A percentile compares a stretch with the other conserved stretches of the same genome.
Conservation (phyloP, 30 jellyfish, hydroid and myxozoan genomes). For the Thelohanellus kitauei region DNA sequence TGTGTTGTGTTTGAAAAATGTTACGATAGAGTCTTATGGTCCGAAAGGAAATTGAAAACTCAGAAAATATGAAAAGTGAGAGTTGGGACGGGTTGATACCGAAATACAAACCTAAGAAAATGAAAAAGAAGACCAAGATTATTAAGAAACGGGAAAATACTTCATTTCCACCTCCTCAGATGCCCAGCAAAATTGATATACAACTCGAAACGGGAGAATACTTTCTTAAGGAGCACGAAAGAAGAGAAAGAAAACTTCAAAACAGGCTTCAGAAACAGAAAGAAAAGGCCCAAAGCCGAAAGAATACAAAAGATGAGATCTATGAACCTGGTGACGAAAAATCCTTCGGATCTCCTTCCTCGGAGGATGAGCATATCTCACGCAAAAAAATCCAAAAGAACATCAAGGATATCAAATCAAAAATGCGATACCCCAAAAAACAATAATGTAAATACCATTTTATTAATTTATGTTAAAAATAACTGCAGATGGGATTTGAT, state of each 20-base stretch:
- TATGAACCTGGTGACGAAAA: too few relatives aligned
- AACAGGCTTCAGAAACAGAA: neutral
- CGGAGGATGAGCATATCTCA: too few relatives aligned
- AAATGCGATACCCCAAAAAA: too few relatives aligned
- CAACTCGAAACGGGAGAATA: conserved; percentile 82
- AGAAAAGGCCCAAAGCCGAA: too few relatives aligned
- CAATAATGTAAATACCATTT: too few relatives aligned
- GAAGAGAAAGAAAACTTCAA: conserved; percentile 2
- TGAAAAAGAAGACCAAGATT: conserved; percentile 28
- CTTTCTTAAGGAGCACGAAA: conserved; percentile 44
- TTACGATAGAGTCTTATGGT: conserved; percentile 33
- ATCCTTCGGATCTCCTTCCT: too few relatives aligned
- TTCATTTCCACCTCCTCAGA: conserved; percentile 81
- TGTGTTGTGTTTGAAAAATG: too few relatives aligned
- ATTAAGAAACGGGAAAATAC: conserved; percentile 46
- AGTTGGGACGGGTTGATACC: conserved; percentile 76
- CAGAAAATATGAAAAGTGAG: conserved; percentile 27
- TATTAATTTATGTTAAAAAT: too few relatives aligned
- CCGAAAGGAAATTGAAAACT: conserved; percentile 43
- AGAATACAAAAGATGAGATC: too few relatives aligned
- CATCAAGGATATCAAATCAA: too few relatives aligned
- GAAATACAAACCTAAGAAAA: conserved; percentile 32
- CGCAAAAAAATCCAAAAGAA: too few relatives aligned
- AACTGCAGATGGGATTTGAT: too few relatives aligned
- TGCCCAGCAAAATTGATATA: conserved; percentile 51